Evolutionary conservation across 1,140 invertebrate species (phyloP).

Genomic region (Apis florea): DNA sequence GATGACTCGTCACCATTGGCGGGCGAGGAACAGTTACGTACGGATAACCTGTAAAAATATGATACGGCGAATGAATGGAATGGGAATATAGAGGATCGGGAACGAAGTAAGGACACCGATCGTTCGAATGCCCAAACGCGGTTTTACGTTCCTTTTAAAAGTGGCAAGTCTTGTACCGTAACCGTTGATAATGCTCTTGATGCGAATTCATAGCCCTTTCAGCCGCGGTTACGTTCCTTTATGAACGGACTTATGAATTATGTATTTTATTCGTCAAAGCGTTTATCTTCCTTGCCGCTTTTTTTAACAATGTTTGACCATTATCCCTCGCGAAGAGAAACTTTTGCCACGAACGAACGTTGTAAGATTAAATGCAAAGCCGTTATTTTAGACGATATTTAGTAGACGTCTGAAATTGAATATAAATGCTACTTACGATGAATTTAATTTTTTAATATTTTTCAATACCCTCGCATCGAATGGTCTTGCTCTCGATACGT

Average conservation of each 20-base stretch:
- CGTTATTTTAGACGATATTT: too few species aligned
- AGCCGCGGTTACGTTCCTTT: not conserved
- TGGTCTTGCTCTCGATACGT: too few species aligned
- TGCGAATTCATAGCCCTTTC: not conserved
- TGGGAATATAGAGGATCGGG: not conserved
- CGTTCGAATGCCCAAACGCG: too few species aligned
- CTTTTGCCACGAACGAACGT: too few species aligned
- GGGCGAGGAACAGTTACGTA: not conserved
- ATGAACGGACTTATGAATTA: not conserved
- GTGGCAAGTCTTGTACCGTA: not conserved
- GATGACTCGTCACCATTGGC: constrained; percentile 12
- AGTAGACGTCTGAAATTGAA: too few species aligned
- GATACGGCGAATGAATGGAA: not conserved
- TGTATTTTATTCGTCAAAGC: not conserved
- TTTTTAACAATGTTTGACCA: not conserved
- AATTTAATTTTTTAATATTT: too few species aligned
- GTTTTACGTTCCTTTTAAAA: not conserved
- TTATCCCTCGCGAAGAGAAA: too few species aligned
- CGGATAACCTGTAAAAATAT: constrained; percentile 28
- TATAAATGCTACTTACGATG: too few species aligned
- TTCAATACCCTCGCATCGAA: too few species aligned
- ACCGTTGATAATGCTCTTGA: not conserved
- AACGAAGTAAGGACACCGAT: not conserved
- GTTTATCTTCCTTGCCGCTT: not conserved
- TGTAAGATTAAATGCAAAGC: too few species aligned